phyloP scores from a whole-genome alignment of 2,113 vertebrate species.

The Cyanoramphus novaezelandiae region DNA sequence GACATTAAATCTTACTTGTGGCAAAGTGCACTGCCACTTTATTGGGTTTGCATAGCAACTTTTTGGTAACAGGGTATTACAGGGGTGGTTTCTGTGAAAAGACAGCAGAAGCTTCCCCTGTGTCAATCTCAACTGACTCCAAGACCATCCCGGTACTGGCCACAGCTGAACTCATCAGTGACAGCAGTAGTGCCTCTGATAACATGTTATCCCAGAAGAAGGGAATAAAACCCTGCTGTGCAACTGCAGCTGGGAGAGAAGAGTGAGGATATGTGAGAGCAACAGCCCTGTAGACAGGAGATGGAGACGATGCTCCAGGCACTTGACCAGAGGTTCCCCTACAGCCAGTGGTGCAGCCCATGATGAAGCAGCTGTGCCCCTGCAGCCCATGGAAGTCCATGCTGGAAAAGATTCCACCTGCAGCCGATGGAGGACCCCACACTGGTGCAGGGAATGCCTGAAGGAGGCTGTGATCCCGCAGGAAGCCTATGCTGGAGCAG shows the following conservation, averaged over 20 bases:
- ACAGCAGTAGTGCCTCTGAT: accelerated
- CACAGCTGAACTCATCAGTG: background rate
- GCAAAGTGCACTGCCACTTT: background rate
- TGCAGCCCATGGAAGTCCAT: background rate
- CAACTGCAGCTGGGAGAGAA: background rate
- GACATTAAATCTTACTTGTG: background rate
- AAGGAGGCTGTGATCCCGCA: background rate
- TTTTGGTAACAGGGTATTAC: background rate
- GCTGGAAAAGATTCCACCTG: background rate
- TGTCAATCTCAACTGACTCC: background rate
- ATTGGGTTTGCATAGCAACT: background rate
- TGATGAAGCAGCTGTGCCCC: background rate
- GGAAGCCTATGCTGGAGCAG: background rate
- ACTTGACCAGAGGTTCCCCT: background rate
- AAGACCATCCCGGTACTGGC: accelerated
- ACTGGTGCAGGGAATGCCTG: background rate
- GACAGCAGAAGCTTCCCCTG: background rate
- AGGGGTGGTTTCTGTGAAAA: background rate
- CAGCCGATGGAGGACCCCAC: background rate
- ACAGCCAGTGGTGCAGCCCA: accelerated
- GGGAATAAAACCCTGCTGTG: background rate
- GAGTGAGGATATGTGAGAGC: background rate
- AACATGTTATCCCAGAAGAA: background rate
- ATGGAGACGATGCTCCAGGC: accelerated
- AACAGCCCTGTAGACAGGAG: background rate